phyloP scores from a whole-genome alignment of 2,888 invertebrate species.

The Charanyca ferruginea region DNA sequence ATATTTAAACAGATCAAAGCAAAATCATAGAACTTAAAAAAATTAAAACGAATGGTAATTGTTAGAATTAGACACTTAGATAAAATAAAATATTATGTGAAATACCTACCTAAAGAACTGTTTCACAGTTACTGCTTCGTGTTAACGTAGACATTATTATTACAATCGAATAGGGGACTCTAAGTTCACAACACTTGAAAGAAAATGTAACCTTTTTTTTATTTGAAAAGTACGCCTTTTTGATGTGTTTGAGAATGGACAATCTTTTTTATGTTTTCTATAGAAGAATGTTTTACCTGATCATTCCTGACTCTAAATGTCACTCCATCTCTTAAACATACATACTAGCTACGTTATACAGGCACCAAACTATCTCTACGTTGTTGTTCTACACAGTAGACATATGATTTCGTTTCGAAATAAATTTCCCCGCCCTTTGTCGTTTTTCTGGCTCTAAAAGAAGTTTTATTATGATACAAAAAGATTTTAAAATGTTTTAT shows the following conservation, averaged over 20 bases:
- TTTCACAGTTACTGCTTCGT: conserved; percentile 81
- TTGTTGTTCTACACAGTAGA: conserved; percentile 91
- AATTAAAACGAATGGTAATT: conserved; percentile 84
- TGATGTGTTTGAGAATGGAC: conserved; percentile 40
- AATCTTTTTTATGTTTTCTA: conserved; percentile 11
- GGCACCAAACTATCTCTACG: conserved; percentile 83
- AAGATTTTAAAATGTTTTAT: conserved; percentile 59
- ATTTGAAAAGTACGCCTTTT: conserved; percentile 28
- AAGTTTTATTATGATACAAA: conserved; percentile 63
- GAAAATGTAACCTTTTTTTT: conserved; percentile 62
- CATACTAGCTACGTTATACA: conserved; percentile 74
- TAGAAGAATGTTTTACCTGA: conserved; percentile 25
- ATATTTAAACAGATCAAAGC: conserved; percentile 89
- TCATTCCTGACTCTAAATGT: conserved; percentile 43
- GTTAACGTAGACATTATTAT: conserved; percentile 71
- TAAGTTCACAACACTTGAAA: conserved; percentile 82
- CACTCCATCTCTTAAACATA: conserved; percentile 63
- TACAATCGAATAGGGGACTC: conserved; percentile 78
- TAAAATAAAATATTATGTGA: conserved; percentile 83
- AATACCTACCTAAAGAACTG: conserved; percentile 87
- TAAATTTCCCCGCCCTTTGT: conserved; percentile 83
- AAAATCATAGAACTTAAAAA: conserved; percentile 89
- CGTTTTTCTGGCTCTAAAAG: conserved; percentile 72
- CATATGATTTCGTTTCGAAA: conserved; percentile 90
- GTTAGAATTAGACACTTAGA: conserved; percentile 86